A percentile compares a stretch with the other conserved stretches of the same genome.
These are phyloP conservation scores for Virgularia gustaviana DNA, from an alignment of 92 coral and sea anemone genomes.

Conservation along the genomic window DNA sequence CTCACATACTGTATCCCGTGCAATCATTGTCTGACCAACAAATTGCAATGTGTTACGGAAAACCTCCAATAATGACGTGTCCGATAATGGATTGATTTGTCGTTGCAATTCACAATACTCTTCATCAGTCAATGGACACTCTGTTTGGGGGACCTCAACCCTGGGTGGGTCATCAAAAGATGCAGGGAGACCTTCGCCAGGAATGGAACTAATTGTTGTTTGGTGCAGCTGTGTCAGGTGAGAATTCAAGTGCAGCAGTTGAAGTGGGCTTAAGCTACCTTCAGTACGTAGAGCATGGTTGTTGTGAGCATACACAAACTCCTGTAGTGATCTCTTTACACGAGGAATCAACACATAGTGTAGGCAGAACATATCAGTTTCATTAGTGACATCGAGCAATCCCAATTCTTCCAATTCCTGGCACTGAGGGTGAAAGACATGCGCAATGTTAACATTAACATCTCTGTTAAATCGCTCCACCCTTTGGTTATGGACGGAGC, in stretches of 20 bases:
- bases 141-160: constrained; percentile 18
- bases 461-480: too few species aligned
- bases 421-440: background rate
- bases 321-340: constrained; percentile 3
- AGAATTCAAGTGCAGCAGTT: constrained; percentile 7
- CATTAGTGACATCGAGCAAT: constrained; percentile 7
- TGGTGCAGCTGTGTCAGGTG: constrained; percentile 5
- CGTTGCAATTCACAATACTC: constrained; percentile 2
- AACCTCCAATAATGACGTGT: constrained; percentile 9
- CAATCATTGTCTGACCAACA: constrained; percentile 12
- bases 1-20: background rate
- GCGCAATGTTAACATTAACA: constrained; percentile 19
- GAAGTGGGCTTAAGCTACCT: constrained; percentile 3
- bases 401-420: constrained; percentile 14
- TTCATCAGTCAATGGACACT: constrained; percentile 15
- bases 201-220: background rate
- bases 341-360: constrained; percentile 17
- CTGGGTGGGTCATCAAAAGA: background rate
- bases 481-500: too few species aligned
- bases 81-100: constrained; percentile 14
- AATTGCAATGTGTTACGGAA: constrained; percentile 8
- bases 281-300: constrained; percentile 14
- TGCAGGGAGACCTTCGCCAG: background rate
- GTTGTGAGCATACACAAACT: constrained; percentile 8
- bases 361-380: constrained; percentile 26